phyloP scores from a whole-genome alignment of 2,797 vertebrate species.

The Trachurus trachurus region DNA sequence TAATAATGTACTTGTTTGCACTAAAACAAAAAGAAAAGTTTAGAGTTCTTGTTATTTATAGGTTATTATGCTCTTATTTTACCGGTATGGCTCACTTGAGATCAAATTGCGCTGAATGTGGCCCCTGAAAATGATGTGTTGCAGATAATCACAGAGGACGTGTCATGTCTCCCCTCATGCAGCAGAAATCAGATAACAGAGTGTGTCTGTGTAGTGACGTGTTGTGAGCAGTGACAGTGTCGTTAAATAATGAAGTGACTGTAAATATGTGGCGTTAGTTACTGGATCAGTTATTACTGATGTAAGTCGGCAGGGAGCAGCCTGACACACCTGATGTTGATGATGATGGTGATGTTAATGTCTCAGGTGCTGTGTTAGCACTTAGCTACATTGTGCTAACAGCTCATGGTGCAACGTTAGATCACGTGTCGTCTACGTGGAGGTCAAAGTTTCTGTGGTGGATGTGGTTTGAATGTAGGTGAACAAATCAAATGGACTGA shows the following conservation, averaged over 20 bases:
- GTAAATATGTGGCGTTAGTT: neutral
- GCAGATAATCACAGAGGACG: neutral
- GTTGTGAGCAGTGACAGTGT: too few species aligned
- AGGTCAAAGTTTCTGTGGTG: slow-evolving; percentile 33
- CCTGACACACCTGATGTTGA: neutral
- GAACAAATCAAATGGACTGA: slow-evolving; percentile 51
- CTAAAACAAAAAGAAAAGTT: too few species aligned
- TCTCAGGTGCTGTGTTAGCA: too few species aligned
- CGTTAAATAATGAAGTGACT: neutral
- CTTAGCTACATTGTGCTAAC: too few species aligned
- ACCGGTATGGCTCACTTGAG: too few species aligned
- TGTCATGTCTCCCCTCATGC: neutral
- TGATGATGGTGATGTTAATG: too few species aligned
- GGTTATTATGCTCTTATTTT: too few species aligned
- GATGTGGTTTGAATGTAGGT: slow-evolving; percentile 42
- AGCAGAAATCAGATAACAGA: too few species aligned
- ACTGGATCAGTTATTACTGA: neutral
- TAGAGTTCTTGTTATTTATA: too few species aligned
- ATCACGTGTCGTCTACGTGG: neutral
- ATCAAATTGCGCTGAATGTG: too few species aligned
- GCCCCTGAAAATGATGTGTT: too few species aligned
- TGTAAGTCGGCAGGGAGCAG: neutral
- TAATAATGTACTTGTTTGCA: too few species aligned
- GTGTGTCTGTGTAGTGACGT: neutral
- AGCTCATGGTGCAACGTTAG: neutral